These are phyloP conservation scores for Tonatia bakeri DNA, from an alignment of 2,113 vertebrate genomes.

Conservation along the genomic window DNA sequence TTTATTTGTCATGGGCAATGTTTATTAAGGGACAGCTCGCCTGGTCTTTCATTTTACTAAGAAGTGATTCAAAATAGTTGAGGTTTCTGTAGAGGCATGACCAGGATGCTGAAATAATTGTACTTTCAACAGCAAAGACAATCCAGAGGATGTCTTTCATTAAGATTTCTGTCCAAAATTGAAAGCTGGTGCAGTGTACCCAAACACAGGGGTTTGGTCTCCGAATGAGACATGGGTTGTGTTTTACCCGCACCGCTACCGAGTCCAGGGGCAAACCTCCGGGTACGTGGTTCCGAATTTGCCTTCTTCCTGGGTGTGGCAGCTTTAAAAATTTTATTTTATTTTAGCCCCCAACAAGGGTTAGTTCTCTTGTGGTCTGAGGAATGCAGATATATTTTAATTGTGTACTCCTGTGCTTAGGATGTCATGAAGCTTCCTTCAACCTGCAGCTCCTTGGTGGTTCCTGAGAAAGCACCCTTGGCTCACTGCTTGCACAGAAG, in stretches of 20 bases:
- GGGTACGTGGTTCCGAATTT: not conserved
- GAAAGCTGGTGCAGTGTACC: not conserved
- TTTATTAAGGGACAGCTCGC: not conserved
- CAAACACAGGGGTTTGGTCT: not conserved
- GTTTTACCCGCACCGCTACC: accelerated
- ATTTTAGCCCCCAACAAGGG: not conserved
- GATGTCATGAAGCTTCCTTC: not conserved
- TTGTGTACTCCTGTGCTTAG: not conserved
- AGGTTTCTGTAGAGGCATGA: not conserved
- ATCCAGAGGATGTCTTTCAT: not conserved
- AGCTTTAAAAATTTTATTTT: not conserved
- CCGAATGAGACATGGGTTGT: not conserved
- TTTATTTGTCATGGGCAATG: not conserved
- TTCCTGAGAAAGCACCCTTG: not conserved
- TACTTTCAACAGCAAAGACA: not conserved
- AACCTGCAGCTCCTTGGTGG: not conserved
- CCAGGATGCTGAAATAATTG: not conserved
- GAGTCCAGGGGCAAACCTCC: not conserved
- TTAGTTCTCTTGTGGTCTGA: not conserved
- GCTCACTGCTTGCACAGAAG: not conserved
- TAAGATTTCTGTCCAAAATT: not conserved
- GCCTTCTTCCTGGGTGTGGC: not conserved
- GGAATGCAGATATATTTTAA: not conserved
- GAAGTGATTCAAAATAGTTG: not conserved
- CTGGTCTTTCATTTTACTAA: not conserved